Base-by-base conservation (phyloP, 2,797 vertebrate species). In the Pantherophis vulpinus region DNA sequence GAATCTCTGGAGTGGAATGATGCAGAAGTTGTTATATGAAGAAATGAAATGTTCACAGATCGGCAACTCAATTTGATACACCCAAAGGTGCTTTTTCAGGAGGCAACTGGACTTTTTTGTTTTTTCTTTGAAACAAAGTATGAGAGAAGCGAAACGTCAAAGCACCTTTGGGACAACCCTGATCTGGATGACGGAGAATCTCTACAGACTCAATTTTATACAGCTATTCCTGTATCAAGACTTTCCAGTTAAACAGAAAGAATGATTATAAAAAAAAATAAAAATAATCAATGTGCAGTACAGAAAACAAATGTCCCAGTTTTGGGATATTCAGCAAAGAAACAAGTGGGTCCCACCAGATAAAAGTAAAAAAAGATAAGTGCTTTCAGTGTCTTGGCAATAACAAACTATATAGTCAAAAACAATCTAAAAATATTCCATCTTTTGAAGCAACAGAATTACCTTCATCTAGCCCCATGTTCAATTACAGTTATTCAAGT, bases 391-490 rank as follows among this genome's bases (percentile, higher is more conserved):
- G 56, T 18, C 86, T 1, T 86, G 47, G 66, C 8, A 95, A 18
- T 88, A 93, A 94, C 29, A 93, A 83, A 60, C 87, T 90, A 14
- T 61, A 86, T 25, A 93, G 87, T 42, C 92, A 74, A 95, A 55
- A 86, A 93, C 92, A 95, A 93, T 91, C 93, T 92, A 89, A 87
- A 91, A 91, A 95, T 87, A 94, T 79, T 83, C 87, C 2, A 25
- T 91, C 54, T 95, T 94, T 93, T 93, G 91, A 94, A 93, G 8
- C 59, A 92, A 54, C 88, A 94, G 59, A 37, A 9, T 12, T 93
- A 94, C 83, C 66, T 96, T 92, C 89, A 95, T 90, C 92, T 42
- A 95, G 94, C 27, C 32, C 87, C 37, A 94, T 10, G 63, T 94
- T 95, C 55, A 2, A 0, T 37, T 94, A 92, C 42, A 94, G 94